Evolutionary conservation across 2,113 vertebrate genomes (phyloP), one percentile per base, ranked within the genome.

Genomic region (Pelmatolapia mariae): DNA sequence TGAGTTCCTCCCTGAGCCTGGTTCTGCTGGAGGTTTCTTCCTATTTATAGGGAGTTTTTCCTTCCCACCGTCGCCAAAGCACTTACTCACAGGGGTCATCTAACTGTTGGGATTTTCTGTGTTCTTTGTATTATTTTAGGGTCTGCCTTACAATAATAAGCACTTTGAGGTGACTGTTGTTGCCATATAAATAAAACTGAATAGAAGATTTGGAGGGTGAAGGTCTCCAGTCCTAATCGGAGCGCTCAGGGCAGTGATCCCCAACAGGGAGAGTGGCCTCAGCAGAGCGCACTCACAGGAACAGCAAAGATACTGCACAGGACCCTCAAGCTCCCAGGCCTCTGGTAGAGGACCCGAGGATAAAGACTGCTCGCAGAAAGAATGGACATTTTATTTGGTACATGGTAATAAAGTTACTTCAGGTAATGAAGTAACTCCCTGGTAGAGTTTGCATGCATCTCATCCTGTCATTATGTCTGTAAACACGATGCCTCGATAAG

Each of bases 51-150:
- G 26, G 56, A 29, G 13, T 31, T 59, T 59, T 59, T 59, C 56
- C 26, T 59, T 59, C 56, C 13, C 56, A 16, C 56, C 0, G 2
- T 59, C 0, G 1, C 56, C 56, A 16, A 29, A 59, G 4, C 4
- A 1, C 13, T 26, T 57, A 0, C 56, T 29, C 24, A 57, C 1
- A 59, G 13, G 56, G 15, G 15, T 1, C 57, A 59, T 0, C 0
- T 59, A 3, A 31, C 1, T 59, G 5, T 59, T 31, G 26, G 26
- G 24, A 9, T 6, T 61, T 61, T 33, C 57, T 33, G 29, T 63
- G 31, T 33, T 36, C 31, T n/a, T n/a, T 63, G 9, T 63, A 63
- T 19, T 7, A 63, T 63, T 36, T 16, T 63, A 0, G 4, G 16
- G 59, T 63, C 31, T 19, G 18, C 29, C 29, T 61, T 59, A 29